Percentiles rank a stretch among this genome's conserved stretches.
These are phyloP conservation scores for Copidosoma aretas DNA, from an alignment of 2,888 invertebrate species.

Conservation along the genomic window DNA sequence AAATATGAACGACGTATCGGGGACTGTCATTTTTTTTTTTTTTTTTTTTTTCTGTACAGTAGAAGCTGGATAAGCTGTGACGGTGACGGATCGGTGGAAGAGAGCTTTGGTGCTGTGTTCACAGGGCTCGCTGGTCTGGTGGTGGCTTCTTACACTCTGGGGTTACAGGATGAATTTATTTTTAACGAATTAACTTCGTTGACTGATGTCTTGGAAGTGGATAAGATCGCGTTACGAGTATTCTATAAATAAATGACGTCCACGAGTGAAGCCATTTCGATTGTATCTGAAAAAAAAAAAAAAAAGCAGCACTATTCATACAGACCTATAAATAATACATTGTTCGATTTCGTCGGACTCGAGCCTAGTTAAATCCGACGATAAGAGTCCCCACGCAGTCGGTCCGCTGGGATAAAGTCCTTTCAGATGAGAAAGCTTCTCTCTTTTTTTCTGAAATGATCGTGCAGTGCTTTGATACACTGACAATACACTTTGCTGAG, in stretches of 20 bases:
- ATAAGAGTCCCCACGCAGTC: conserved; percentile 7
- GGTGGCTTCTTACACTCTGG: background rate
- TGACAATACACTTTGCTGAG: no score
- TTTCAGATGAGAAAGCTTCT: background rate
- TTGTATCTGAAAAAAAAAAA: background rate
- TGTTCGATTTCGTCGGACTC: background rate
- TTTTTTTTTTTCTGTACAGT: no score
- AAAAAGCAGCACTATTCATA: background rate
- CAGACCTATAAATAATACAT: background rate
- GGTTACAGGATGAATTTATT: background rate
- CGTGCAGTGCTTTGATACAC: no score
- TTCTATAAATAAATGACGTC: background rate
- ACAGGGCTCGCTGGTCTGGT: no score
- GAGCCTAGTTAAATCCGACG: conserved; percentile 16
- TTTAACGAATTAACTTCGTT: background rate
- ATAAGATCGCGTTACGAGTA: background rate
- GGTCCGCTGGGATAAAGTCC: background rate
- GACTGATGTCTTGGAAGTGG: background rate
- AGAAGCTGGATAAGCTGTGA: no score
- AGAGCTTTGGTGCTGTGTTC: no score
- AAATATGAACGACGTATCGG: no score
- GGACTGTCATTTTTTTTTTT: no score
- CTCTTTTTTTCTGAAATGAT: no score
- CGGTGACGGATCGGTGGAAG: no score
- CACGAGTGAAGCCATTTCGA: background rate